Conservation (phyloP, 2,888 invertebrate genomes). For the Conus canariensis region DNA sequence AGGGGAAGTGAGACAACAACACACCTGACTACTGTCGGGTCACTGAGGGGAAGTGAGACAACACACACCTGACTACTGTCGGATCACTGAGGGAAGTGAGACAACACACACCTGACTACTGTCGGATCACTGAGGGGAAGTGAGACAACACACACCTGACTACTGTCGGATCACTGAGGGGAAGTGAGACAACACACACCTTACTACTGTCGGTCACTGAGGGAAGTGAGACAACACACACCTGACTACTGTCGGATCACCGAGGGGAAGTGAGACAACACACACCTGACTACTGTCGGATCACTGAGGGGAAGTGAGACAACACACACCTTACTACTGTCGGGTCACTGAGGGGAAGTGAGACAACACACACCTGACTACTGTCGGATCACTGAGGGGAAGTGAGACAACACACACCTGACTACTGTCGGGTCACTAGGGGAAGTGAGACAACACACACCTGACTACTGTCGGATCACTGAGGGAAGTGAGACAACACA, state of each 20-base stretch:
- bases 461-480: too few species aligned
- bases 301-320: not conserved
- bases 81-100: too few species aligned
- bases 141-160: slow-evolving; percentile 18
- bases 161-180: too few species aligned
- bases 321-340: not conserved
- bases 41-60: not conserved
- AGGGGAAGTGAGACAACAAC: slow-evolving; percentile 17
- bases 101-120: too few species aligned
- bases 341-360: too few species aligned
- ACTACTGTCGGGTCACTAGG: too few species aligned
- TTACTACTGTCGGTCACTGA: too few species aligned
- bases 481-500: not conserved
- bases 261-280: not conserved
- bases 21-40: not conserved
- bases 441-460: slow-evolving; percentile 15
- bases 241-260: not conserved
- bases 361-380: slow-evolving; percentile 1
- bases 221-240: slow-evolving; percentile 34
- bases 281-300: not conserved
- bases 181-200: too few species aligned
- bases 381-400: too few species aligned
- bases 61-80: not conserved
- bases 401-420: slow-evolving; percentile 8
- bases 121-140: too few species aligned